Conservation (phyloP, 2,888 invertebrate genomes). For the Eumerus sabulonum region DNA sequence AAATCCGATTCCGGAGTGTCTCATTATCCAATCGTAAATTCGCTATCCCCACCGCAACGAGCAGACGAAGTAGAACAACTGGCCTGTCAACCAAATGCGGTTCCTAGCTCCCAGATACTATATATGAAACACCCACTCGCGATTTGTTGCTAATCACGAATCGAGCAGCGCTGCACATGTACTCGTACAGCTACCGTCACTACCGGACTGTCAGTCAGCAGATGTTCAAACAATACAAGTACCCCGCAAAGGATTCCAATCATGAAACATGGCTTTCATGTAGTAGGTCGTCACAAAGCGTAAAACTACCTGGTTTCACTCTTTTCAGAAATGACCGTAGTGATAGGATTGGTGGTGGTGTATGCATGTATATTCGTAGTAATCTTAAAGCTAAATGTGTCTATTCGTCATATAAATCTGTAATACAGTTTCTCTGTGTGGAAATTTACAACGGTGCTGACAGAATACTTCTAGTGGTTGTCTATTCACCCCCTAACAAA, state of each 20-base stretch:
- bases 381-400: too few species aligned
- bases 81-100: conserved; percentile 36
- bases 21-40: conserved; percentile 57
- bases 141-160: conserved; percentile 53
- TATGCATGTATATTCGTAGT: too few species aligned
- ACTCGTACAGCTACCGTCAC: conserved; percentile 31
- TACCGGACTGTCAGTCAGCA: too few species aligned
- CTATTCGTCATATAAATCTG: too few species aligned
- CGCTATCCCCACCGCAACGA: conserved; percentile 30
- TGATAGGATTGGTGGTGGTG: too few species aligned
- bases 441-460: too few species aligned
- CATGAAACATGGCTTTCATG: conserved; percentile 10
- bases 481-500: too few species aligned
- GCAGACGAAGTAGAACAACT: conserved; percentile 25
- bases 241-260: conserved; percentile 21
- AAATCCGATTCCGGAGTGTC: conserved; percentile 45
- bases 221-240: conserved; percentile 57
- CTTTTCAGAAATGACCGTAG: too few species aligned
- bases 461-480: too few species aligned
- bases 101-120: conserved; percentile 37
- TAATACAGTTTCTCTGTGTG: too few species aligned
- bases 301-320: too few species aligned
- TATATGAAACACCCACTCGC: conserved; percentile 39
- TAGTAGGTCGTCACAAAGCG: too few species aligned
- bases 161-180: conserved; percentile 21